Evolutionary conservation across 2,888 invertebrate genomes (phyloP).

Genomic region (Beris morrisii): DNA sequence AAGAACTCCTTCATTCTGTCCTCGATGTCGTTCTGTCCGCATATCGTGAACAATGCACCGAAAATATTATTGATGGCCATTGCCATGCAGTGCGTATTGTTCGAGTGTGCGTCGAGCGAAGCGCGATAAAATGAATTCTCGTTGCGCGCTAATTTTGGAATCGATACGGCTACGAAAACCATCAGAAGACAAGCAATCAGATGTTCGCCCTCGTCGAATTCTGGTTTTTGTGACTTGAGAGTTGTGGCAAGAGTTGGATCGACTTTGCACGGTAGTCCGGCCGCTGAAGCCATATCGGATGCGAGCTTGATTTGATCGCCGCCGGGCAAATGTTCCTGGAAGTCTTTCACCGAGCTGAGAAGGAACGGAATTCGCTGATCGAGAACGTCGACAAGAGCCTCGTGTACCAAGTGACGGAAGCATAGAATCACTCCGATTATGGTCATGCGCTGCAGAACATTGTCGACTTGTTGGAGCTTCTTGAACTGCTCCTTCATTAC

Average conservation of each 20-base stretch:
- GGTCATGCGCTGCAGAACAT: slow-evolving; percentile 94
- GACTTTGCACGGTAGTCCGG: slow-evolving; percentile 90
- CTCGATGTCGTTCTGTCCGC: slow-evolving; percentile 94
- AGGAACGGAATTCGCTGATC: slow-evolving; percentile 95
- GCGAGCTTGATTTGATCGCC: slow-evolving; percentile 89
- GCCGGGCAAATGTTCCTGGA: slow-evolving; percentile 87
- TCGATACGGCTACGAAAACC: slow-evolving; percentile 98
- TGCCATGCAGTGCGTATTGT: slow-evolving; percentile 98
- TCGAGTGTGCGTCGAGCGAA: slow-evolving; percentile 90
- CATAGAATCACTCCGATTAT: slow-evolving; percentile 97
- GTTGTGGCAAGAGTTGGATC: slow-evolving; percentile 93
- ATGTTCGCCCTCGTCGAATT: slow-evolving; percentile 90
- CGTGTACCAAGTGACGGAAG: slow-evolving; percentile 91
- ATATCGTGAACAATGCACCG: slow-evolving; percentile 94
- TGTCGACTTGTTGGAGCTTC: slow-evolving; percentile 87
- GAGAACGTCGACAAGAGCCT: slow-evolving; percentile 89
- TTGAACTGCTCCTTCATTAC: slow-evolving; percentile 97
- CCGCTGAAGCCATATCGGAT: slow-evolving; percentile 96
- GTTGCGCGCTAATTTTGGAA: slow-evolving; percentile 89
- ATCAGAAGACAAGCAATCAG: slow-evolving; percentile 90
- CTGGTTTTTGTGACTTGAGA: slow-evolving; percentile 83
- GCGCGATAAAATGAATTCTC: slow-evolving; percentile 88
- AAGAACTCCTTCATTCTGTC: slow-evolving; percentile 96
- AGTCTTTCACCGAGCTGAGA: slow-evolving; percentile 91
- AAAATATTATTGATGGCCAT: slow-evolving; percentile 94